A percentile compares a stretch with the other conserved stretches of the same genome.
These are phyloP conservation scores for Tapera naevia DNA, from an alignment of 2,797 vertebrate genomes.

Conservation along the genomic window DNA sequence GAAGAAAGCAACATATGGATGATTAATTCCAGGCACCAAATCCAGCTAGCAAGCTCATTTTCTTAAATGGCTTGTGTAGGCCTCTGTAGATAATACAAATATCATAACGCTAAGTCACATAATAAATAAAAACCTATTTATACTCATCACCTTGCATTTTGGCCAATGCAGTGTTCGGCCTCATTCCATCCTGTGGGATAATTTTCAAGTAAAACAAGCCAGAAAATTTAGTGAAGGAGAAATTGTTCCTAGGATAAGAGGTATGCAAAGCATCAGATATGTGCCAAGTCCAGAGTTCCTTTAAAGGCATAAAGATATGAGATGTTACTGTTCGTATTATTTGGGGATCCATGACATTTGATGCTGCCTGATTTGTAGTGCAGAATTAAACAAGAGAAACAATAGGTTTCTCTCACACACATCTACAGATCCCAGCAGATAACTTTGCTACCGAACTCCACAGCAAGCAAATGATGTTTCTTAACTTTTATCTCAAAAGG, in stretches of 20 bases:
- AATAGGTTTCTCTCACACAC: neutral
- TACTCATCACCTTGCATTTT: neutral
- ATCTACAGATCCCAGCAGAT: neutral
- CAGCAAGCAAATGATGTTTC: neutral
- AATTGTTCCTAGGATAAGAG: neutral
- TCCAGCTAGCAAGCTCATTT: neutral
- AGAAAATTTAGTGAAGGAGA: neutral
- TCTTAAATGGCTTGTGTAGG: neutral
- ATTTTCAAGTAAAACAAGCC: neutral
- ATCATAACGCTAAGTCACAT: slow-evolving; percentile 1
- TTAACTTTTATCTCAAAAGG: neutral
- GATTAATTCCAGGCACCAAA: neutral
- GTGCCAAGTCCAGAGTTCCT: neutral
- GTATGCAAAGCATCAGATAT: neutral
- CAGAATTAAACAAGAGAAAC: neutral
- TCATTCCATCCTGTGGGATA: neutral
- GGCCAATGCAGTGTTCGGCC: neutral
- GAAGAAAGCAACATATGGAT: neutral
- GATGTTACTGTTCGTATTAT: neutral
- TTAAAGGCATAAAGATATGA: neutral
- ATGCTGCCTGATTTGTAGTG: neutral
- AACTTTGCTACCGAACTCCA: neutral
- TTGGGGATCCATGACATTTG: neutral
- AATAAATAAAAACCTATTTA: neutral
- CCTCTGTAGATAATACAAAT: neutral